Base-by-base conservation (phyloP, 2,113 vertebrate species). In the Dendropsophus ebraccatus region DNA sequence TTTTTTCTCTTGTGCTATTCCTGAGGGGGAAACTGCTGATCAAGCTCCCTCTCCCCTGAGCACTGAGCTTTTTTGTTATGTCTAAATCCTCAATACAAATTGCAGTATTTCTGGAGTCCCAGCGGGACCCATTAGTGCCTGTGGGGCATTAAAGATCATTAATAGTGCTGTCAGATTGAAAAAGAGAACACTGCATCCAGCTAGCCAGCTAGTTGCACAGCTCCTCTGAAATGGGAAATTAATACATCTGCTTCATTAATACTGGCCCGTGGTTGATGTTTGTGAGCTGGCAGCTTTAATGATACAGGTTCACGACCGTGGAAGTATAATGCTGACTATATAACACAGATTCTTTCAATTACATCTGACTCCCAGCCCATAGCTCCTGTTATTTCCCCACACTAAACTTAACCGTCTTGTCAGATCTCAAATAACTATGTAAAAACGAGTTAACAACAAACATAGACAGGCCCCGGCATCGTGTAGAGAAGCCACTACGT, bases 81-180 rank as follows among this genome's bases (percentile, higher is more conserved):
- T 98, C 95, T 97, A 99, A 99, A 98, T 98, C 96, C 96, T 97
- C 96, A 94, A 95, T 99, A 98, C 97, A 99, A 98, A 99, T 99
- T 95, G 95, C 95, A 94, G 94, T 97, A 96, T 97, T 98, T 97
- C 95, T 94, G 94, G 94, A 95, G 95, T 99, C 97, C 97, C 97
- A 96, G 94, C 89, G 96, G 96, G 96, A 94, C 96, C 96, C 95
- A 98, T 99, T 98, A 98, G 95, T 96, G 96, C 97, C 97, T 97
- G 96, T 97, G 94, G 97, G 97, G 96, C 96, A 97, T 98, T 98
- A 97, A 98, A 95, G 95, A 98, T 98, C 97, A 98, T 98, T 98
- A 98, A 97, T 97, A 97, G 96, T 95, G 95, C 97, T 98, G 97
- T 98, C 96, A 96, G 95, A 91, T 92, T 92, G 92, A 90, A 92